Evolutionary conservation across 2,797 vertebrate species (phyloP).

Genomic region (Liparis tanakae): DNA sequence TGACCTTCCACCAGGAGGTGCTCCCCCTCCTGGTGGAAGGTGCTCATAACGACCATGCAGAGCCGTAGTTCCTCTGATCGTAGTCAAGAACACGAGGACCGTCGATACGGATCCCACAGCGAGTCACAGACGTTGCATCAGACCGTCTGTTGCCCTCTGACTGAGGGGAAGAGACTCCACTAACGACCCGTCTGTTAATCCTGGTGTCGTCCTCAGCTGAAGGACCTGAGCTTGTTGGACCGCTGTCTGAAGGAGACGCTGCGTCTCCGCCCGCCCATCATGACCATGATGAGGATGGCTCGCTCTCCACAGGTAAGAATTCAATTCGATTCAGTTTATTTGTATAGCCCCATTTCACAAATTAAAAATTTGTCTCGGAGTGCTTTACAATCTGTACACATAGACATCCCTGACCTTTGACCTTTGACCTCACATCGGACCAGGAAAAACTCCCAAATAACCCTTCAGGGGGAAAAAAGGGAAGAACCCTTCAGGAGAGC

Average conservation of each 20-base stretch:
- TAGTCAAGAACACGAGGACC: background rate
- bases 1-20: background rate
- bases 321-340: too few relatives aligned
- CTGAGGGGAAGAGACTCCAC: background rate
- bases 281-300: conserved; percentile 99
- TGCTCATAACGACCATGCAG: background rate
- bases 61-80: background rate
- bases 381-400: too few relatives aligned
- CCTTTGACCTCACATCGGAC: too few relatives aligned
- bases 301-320: conserved; percentile 90
- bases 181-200: background rate
- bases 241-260: conserved; percentile 95
- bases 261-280: conserved; percentile 94
- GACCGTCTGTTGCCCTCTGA: background rate
- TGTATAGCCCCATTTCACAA: too few relatives aligned
- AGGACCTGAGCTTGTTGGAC: conserved; percentile 91
- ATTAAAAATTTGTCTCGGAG: too few relatives aligned
- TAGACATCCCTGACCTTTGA: too few relatives aligned
- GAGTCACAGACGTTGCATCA: background rate
- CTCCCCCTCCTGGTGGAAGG: background rate
- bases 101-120: background rate
- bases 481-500: too few relatives aligned
- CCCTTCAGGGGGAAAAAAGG: too few relatives aligned
- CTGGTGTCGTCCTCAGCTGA: conserved; percentile 82
- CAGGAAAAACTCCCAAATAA: too few relatives aligned